Evolutionary conservation across 2,797 vertebrate genomes (phyloP), one percentile per base, ranked within the genome.

Genomic region (Phataginus tricuspis): DNA sequence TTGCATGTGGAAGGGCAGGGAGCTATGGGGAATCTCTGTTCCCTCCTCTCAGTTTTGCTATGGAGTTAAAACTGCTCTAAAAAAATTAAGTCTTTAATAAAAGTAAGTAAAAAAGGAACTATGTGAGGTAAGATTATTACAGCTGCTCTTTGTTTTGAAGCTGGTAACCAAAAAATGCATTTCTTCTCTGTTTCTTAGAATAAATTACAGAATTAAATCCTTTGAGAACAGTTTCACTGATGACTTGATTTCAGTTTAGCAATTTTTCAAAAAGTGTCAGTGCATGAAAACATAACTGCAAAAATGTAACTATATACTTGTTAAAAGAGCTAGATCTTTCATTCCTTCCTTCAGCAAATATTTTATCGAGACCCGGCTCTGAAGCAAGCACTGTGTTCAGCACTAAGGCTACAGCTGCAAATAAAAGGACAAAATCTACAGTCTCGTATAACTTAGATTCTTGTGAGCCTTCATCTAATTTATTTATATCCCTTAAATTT

Each of bases 401-500:
- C 55, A 69, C 42, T 21, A 15, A 42, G 23, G 31, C 12, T 11
- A 39, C 0, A 61, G n/a, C 72, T 63, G 2, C 51, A 80, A 78
- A 88, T 71, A 69, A 88, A 94, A 72, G 78, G 86, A 75, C 49
- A 84, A 74, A 86, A 45, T 77, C 64, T 83, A 64, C 14, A 21
- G n/a, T 49, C 61, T 90, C 27, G 16, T n/a, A 55, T 13, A 53
- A 66, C 57, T 66, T n/a, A 31, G 61, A 72, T 49, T 95, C 39
- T 49, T 83, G 21, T 15, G 31, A 45, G 21, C 31, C 75, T 93
- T 83, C 29, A 19, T 53, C 68, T 88, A 42, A 1, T 31, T 79
- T 68, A 68, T 64, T 90, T 69, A 75, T 91, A 95, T 86, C 77
- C 90, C 64, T 91, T 87, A 51, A 89, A 80, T 51, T 25, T 5